phyloP scores from a whole-genome alignment of 2,888 invertebrate genomes.

The Odontomyia ornata region DNA sequence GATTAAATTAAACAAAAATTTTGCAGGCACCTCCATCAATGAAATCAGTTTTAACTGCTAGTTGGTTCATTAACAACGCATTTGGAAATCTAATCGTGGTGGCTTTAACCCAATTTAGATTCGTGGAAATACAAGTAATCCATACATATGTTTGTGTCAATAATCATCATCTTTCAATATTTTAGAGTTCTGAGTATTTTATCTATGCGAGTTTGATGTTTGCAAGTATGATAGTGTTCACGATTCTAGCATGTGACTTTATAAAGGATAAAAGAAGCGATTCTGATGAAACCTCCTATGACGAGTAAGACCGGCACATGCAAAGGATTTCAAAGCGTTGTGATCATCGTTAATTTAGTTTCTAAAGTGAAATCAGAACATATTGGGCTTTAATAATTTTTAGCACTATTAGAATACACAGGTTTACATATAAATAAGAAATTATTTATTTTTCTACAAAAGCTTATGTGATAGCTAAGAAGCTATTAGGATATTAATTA shows the following conservation, averaged over 20 bases:
- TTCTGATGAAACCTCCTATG: background rate
- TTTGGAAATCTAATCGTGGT: slow-evolving; percentile 64
- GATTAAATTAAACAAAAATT: slow-evolving; percentile 15
- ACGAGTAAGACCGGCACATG: background rate
- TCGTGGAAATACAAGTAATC: slow-evolving; percentile 57
- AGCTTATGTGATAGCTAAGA: background rate
- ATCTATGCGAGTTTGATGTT: slow-evolving; percentile 62
- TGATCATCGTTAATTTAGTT: background rate
- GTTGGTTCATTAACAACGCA: slow-evolving; percentile 64
- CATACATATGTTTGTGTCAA: background rate
- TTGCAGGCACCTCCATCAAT: slow-evolving; percentile 60
- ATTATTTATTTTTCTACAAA: too few species aligned
- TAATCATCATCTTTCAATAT: background rate
- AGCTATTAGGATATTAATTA: background rate
- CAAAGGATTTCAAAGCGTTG: background rate
- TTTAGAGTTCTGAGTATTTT: slow-evolving; percentile 59
- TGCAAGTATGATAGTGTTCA: slow-evolving; percentile 58
- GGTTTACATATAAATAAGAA: background rate
- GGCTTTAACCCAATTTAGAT: slow-evolving; percentile 57
- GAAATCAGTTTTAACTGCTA: slow-evolving; percentile 63
- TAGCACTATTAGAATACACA: background rate
- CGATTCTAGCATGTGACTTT: slow-evolving; percentile 59
- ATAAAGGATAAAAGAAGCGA: slow-evolving; percentile 49
- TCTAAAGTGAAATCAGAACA: background rate
- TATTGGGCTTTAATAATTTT: background rate